Base-by-base conservation (phyloP, 2,113 vertebrate genomes). In the Aldabrachelys gigantea region DNA sequence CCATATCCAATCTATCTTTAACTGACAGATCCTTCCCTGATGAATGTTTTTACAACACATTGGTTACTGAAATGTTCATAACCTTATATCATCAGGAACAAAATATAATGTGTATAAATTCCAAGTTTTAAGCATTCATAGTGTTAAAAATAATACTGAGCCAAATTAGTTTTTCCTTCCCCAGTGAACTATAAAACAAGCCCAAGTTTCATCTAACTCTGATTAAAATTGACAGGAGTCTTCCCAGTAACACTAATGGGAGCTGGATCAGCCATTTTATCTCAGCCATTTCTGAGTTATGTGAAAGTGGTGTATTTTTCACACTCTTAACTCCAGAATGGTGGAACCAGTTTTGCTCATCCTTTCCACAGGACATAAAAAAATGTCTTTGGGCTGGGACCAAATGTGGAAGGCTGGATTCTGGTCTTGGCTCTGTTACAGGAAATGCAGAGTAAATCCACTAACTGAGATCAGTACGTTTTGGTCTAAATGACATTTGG, bases 101-200 rank as follows among this genome's bases (percentile, higher is more conserved):
- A 41, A 82, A 59, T 4, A 5, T 9, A 12, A 69, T 69, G 31
- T 10, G 88, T 84, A 22, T 76, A n/a, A 11, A 12, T 95, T 94
- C 88, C 10, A 2, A 82, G 75, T 41, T 89, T 89, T 93, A 82
- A 93, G 79, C 24, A n/a, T n/a, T 84, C 57, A 1, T 2, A 82
- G 35, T 3, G 81, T 41, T 85, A 56, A 95, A 65, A 94, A 79
- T 27, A 50, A 72, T 2, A 49, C 79, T 72, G 79, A 81, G 88
- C 79, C 91, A 81, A 10, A 95, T 93, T 49, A 38, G 83, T 95
- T 92, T 75, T 2, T 94, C 96, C 94, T 49, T 59, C 50, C 14
- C 91, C 69, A 88, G 93, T 78, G n/a, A 88, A 54, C 87, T 4
- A 41, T 29, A 3, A 47, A 94, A 19, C 29, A 49, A 31, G 29